Evolutionary conservation across 2,888 invertebrate genomes (phyloP).

Genomic region (Athrips mouffetella): DNA sequence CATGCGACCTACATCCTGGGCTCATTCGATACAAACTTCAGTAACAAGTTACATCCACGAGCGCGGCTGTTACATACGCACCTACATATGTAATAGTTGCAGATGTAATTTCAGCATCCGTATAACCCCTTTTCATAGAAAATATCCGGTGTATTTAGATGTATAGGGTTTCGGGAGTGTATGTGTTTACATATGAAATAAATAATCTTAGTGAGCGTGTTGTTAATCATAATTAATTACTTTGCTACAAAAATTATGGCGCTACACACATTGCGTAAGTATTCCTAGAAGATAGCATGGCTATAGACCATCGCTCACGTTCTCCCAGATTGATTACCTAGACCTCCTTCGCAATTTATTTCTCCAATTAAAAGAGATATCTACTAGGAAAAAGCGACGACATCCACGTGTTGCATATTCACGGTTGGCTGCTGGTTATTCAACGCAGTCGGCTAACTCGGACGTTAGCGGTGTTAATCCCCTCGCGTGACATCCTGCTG

Average conservation of each 20-base stretch:
- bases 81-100: not conserved
- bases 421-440: slow-evolving; percentile 6
- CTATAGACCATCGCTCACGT: too few relatives aligned
- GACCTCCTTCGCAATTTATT: not conserved
- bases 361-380: not conserved
- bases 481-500: slow-evolving; percentile 33
- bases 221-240: too few relatives aligned
- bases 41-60: slow-evolving; percentile 5
- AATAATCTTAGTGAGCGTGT: too few relatives aligned
- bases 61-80: not conserved
- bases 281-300: too few relatives aligned
- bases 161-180: not conserved
- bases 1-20: slow-evolving; percentile 54
- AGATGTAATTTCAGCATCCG: not conserved
- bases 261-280: too few relatives aligned
- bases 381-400: not conserved
- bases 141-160: not conserved
- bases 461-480: slow-evolving; percentile 34
- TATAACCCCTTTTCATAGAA: not conserved
- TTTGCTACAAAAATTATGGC: not conserved
- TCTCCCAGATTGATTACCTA: too few relatives aligned
- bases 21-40: slow-evolving; percentile 44
- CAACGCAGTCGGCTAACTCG: slow-evolving; percentile 17
- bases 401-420: slow-evolving; percentile 9
- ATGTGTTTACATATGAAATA: not conserved